A percentile compares a stretch with the other conserved stretches of the same genome.
Evolutionary conservation across 2,797 vertebrate species (phyloP).

Genomic region (Anas bahamensis): DNA sequence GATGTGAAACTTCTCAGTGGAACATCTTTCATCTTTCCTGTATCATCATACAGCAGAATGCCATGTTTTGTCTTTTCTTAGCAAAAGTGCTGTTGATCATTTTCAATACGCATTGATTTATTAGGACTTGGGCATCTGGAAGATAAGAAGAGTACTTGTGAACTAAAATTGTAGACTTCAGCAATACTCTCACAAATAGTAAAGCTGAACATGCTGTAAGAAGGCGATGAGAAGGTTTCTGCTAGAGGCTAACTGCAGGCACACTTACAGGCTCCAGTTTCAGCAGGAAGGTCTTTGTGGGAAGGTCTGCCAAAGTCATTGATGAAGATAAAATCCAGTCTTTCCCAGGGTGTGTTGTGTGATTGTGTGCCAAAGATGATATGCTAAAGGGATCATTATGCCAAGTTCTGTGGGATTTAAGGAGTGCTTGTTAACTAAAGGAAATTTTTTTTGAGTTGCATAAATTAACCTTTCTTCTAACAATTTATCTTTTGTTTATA

Average conservation of each 20-base stretch:
- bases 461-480: conserved; percentile 63
- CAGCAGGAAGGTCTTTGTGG: background rate
- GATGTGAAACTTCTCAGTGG: background rate
- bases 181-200: background rate
- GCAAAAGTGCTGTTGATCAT: background rate
- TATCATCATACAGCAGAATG: background rate
- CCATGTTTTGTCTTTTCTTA: background rate
- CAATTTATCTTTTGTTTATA: conserved; percentile 58
- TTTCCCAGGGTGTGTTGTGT: background rate
- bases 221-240: background rate
- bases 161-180: background rate
- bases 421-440: conserved; percentile 11
- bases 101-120: background rate
- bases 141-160: background rate
- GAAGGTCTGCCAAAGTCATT: conserved; percentile 10
- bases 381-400: background rate
- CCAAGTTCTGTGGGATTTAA: conserved; percentile 16
- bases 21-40: background rate
- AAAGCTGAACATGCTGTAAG: background rate
- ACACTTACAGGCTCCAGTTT: background rate
- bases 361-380: conserved; percentile 25
- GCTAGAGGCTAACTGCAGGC: background rate
- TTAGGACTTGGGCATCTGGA: background rate
- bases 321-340: conserved; percentile 24
- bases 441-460: conserved; percentile 15